Conservation (phyloP, 2,113 vertebrate genomes). For the Salvelinus sp. region DNA sequence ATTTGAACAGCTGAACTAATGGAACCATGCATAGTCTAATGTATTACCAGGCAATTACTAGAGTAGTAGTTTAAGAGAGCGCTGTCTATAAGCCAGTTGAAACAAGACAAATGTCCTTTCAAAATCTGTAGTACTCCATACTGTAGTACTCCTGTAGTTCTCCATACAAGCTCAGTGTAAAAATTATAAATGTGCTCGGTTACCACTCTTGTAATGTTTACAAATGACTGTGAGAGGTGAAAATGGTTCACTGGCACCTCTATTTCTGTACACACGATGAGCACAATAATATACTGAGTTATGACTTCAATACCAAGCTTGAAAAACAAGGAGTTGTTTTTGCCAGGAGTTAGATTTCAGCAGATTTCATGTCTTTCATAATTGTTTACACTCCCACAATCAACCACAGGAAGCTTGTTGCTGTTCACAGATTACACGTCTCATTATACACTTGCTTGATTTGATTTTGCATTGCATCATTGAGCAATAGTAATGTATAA, state of each 20-base stretch:
- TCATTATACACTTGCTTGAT: conserved; percentile 39
- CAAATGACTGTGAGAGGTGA: neutral
- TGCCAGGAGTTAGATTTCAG: neutral
- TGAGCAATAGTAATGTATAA: conserved; percentile 56
- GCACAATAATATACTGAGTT: neutral
- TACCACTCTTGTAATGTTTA: neutral
- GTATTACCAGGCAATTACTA: conserved; percentile 30
- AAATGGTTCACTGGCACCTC: neutral
- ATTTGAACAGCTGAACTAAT: conserved; percentile 49
- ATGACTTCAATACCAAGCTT: neutral
- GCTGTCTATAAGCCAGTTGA: conserved; percentile 42
- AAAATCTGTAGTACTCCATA: conserved; percentile 24
- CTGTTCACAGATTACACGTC: conserved; percentile 31
- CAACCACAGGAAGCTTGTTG: neutral
- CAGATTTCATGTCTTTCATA: neutral
- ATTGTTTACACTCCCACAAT: neutral
- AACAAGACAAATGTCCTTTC: conserved; percentile 40
- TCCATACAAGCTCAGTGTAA: no score
- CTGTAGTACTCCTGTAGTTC: no score
- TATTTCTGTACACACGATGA: neutral
- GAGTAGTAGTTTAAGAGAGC: neutral
- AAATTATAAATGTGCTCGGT: no score
- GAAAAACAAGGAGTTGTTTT: neutral
- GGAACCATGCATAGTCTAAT: conserved; percentile 49
- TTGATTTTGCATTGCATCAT: conserved; percentile 52